phyloP scores from a whole-genome alignment of 2,113 vertebrate species.

The Abramis brama region DNA sequence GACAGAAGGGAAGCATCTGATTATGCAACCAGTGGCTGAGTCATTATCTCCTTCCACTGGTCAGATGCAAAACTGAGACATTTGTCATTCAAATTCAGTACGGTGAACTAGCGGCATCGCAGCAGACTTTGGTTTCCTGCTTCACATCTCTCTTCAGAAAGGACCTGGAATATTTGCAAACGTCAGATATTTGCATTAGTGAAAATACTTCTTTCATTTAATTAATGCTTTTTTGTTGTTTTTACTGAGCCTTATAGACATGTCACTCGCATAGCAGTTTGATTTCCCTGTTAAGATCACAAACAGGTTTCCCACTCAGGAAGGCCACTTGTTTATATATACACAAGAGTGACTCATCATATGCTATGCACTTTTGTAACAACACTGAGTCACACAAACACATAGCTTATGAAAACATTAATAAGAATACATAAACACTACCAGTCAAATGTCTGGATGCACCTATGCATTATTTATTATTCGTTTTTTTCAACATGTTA shows the following conservation, averaged over 20 bases:
- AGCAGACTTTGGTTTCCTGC: conserved; percentile 17
- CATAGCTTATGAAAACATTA: background rate
- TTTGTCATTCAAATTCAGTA: conserved; percentile 63
- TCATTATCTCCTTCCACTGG: conserved; percentile 4
- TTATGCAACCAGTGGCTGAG: background rate
- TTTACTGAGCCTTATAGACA: background rate
- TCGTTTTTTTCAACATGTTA: background rate
- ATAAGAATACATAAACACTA: background rate
- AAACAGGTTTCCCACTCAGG: background rate
- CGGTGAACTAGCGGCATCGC: background rate
- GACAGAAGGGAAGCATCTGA: conserved; percentile 7
- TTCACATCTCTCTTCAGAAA: background rate
- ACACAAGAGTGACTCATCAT: background rate
- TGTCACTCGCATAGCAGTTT: background rate
- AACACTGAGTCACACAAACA: background rate
- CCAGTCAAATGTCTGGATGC: background rate
- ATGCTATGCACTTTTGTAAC: background rate
- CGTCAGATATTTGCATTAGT: conserved; percentile 19
- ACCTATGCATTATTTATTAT: background rate
- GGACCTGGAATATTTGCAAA: conserved; percentile 13
- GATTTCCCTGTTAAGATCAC: background rate
- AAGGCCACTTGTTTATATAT: background rate
- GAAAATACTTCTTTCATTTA: conserved; percentile 6
- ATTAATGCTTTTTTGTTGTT: background rate
- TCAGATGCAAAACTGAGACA: conserved; percentile 57